A percentile compares a stretch with the other conserved stretches of the same genome.
These are phyloP conservation scores for Pleuronectes platessa DNA, from an alignment of 2,113 vertebrate species.

Conservation along the genomic window DNA sequence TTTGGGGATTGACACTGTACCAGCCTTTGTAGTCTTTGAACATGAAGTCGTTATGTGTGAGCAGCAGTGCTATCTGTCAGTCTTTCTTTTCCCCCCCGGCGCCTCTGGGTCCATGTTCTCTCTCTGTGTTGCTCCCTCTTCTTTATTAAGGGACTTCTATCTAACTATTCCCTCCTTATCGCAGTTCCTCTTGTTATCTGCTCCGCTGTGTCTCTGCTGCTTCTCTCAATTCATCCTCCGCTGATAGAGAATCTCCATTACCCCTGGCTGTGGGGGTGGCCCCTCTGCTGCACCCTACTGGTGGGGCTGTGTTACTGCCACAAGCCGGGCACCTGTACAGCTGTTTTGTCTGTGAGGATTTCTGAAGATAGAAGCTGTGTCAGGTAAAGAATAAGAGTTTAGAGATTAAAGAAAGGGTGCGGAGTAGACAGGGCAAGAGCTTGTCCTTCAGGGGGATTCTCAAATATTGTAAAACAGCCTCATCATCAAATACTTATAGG, in stretches of 20 bases:
- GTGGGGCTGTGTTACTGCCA: conserved; percentile 38
- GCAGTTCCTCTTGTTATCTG: not conserved
- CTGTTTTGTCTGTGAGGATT: not conserved
- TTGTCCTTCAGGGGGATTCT: conserved; percentile 17
- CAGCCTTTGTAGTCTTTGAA: conserved; percentile 10
- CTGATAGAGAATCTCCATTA: conserved; percentile 4
- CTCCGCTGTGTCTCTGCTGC: not conserved
- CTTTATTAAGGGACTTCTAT: conserved; percentile 19
- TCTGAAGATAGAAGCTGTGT: not conserved
- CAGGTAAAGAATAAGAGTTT: not conserved
- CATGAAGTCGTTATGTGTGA: conserved; percentile 2
- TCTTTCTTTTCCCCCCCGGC: not conserved
- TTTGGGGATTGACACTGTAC: not conserved
- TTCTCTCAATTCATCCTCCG: not conserved
- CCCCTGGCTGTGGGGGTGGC: not conserved
- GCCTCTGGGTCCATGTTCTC: conserved; percentile 4
- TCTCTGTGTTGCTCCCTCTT: conserved; percentile 1
- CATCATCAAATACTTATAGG: conserved; percentile 3
- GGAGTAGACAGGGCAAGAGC: too few relatives aligned
- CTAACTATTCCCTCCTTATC: conserved; percentile 6
- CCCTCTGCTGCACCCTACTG: conserved; percentile 64
- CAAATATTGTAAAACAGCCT: not conserved
- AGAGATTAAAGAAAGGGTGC: not conserved
- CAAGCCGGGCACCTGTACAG: not conserved
- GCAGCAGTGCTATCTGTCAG: not conserved